Conservation (phyloP, 2,888 invertebrate species). For the Molanna angustata region DNA sequence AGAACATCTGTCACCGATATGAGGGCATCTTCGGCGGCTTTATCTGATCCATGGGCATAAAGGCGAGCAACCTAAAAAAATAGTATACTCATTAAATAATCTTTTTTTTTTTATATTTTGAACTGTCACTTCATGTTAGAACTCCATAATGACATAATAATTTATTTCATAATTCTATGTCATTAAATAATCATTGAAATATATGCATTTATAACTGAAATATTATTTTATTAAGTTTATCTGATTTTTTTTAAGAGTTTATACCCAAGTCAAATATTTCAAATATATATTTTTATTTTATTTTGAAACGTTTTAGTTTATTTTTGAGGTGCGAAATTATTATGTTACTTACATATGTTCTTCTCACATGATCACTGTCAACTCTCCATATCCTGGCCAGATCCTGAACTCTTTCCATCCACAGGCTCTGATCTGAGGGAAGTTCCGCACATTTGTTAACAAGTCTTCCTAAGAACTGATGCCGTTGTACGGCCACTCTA, state of each 20-base stretch:
- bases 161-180: no score
- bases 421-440: conserved; percentile 46
- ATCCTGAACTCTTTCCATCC: conserved; percentile 70
- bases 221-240: no score
- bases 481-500: conserved; percentile 24
- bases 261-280: no score
- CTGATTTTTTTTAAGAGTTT: no score
- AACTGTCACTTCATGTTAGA: no score
- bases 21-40: conserved; percentile 60
- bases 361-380: conserved; percentile 67
- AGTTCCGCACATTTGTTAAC: conserved; percentile 47
- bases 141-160: no score
- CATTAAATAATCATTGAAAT: no score
- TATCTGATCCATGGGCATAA: conserved; percentile 62
- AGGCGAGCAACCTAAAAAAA: conserved; percentile 56
- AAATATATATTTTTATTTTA: no score
- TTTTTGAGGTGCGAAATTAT: no score
- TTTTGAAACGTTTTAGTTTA: no score
- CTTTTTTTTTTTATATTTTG: no score
- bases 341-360: conserved; percentile 74
- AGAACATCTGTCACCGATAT: conserved; percentile 66
- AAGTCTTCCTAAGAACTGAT: conserved; percentile 38
- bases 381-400: conserved; percentile 77
- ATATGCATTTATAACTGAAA: no score
- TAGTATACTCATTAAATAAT: not conserved